A percentile compares a stretch with the other conserved stretches of the same genome.
Conservation (phyloP, 53 echinoderm and acorn worm species). For the Henricia sp. region DNA sequence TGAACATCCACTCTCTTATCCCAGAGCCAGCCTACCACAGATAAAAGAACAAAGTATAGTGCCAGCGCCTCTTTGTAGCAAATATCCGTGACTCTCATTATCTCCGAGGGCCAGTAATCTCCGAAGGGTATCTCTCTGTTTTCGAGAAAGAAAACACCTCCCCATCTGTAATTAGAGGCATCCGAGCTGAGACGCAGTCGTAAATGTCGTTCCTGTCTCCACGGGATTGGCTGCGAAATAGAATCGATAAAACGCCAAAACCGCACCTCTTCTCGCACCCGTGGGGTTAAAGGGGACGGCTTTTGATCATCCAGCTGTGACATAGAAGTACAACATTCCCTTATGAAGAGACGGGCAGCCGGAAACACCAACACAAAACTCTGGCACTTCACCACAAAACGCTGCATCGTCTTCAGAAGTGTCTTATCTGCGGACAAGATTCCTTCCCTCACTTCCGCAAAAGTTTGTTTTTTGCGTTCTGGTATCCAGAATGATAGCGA, state of each 20-base stretch:
- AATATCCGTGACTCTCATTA: not conserved
- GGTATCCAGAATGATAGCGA: slow-evolving; percentile 20
- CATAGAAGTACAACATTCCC: slow-evolving; percentile 19
- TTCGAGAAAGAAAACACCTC: not conserved
- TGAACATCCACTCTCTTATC: slow-evolving; percentile 27
- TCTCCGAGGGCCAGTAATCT: slow-evolving; percentile 9
- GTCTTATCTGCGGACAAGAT: not conserved
- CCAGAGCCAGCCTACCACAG: slow-evolving; percentile 3
- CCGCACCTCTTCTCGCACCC: not conserved
- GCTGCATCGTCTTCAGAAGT: slow-evolving; percentile 14
- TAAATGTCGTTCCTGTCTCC: slow-evolving; percentile 37
- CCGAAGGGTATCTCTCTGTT: slow-evolving; percentile 1
- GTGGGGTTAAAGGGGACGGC: not conserved
- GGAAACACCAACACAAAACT: slow-evolving; percentile 30
- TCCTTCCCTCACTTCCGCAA: slow-evolving; percentile 13
- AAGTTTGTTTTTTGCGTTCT: not conserved
- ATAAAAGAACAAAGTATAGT: slow-evolving; percentile 16
- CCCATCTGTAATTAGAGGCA: slow-evolving; percentile 35
- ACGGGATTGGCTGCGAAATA: slow-evolving; percentile 5
- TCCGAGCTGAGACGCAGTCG: slow-evolving; percentile 2
- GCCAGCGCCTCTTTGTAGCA: slow-evolving; percentile 29
- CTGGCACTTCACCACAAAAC: slow-evolving; percentile 27
- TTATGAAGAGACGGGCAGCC: slow-evolving; percentile 20
- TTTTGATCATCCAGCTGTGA: slow-evolving; percentile 1
- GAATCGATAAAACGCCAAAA: slow-evolving; percentile 34